phyloP scores from a whole-genome alignment of 2,113 vertebrate genomes.

The Fregetta grallaria region DNA sequence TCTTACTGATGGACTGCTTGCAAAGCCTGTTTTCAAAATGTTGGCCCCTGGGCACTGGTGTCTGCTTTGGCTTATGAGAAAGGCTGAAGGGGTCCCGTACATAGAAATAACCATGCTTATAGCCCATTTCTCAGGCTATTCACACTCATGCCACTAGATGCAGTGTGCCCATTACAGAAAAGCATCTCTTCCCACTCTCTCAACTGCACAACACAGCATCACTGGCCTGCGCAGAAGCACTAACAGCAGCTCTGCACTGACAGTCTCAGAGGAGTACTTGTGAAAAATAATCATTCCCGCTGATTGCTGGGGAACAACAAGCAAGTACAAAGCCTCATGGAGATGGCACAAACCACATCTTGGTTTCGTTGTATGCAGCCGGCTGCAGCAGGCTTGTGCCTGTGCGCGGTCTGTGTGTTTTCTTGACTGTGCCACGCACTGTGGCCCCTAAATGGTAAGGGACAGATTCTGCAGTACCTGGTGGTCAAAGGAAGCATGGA shows the following conservation, averaged over 20 bases:
- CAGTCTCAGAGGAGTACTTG: not conserved
- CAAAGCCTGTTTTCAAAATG: not conserved
- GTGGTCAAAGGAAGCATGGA: not conserved
- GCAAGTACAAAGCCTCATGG: not conserved
- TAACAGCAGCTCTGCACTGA: not conserved
- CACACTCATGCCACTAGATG: not conserved
- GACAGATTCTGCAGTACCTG: not conserved
- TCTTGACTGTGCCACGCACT: not conserved
- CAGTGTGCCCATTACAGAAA: not conserved
- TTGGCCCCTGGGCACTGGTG: not conserved
- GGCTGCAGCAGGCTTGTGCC: not conserved
- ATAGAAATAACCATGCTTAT: not conserved
- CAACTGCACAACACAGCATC: not conserved
- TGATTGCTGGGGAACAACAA: not conserved
- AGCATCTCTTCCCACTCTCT: not conserved
- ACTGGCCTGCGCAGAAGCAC: not conserved
- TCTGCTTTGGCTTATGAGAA: not conserved
- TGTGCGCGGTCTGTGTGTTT: not conserved
- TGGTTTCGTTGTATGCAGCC: not conserved
- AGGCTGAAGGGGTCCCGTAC: not conserved
- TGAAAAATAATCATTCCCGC: not conserved
- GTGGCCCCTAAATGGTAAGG: not conserved
- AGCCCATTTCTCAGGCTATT: not conserved
- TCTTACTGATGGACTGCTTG: not conserved
- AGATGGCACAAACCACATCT: not conserved